A percentile compares a stretch with the other conserved stretches of the same genome.
phyloP scores from a whole-genome alignment of 2,888 invertebrate species.

The Pachliopta kotzebuea region DNA sequence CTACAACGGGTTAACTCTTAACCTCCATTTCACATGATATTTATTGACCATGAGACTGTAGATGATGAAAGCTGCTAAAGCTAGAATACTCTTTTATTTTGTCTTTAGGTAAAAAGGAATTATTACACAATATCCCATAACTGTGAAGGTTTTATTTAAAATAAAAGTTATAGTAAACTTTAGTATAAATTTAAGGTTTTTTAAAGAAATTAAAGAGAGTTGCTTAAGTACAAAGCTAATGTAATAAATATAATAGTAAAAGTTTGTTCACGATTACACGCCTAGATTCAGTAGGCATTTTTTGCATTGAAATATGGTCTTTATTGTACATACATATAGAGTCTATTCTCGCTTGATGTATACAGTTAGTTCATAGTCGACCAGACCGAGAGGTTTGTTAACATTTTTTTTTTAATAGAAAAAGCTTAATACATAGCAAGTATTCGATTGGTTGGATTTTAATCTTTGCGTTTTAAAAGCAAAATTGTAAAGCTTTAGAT shows the following conservation, averaged over 20 bases:
- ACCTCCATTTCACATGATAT: no score
- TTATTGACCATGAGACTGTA: no score
- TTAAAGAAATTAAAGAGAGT: conserved; percentile 1
- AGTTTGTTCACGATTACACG: conserved; percentile 5
- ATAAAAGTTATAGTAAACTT: no score
- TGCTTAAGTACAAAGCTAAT: conserved; percentile 7
- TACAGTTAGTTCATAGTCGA: background rate
- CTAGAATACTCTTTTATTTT: no score
- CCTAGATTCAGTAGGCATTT: background rate
- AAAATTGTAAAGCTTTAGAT: background rate
- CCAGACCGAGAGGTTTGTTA: background rate
- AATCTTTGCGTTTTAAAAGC: background rate
- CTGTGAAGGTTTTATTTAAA: no score
- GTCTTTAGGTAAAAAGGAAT: no score
- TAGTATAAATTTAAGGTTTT: no score
- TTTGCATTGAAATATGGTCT: conserved; percentile 2
- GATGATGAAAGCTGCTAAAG: no score
- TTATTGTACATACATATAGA: background rate
- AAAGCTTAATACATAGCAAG: background rate
- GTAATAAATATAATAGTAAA: conserved; percentile 6
- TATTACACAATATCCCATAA: no score
- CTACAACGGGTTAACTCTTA: no score
- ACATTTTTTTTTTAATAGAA: conserved; percentile 8
- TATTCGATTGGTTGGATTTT: conserved; percentile 3
- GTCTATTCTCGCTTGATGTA: background rate